Percentiles rank a stretch among this genome's conserved stretches.
Conservation (phyloP, 2,113 vertebrate genomes). For the Mohoua ochrocephala region DNA sequence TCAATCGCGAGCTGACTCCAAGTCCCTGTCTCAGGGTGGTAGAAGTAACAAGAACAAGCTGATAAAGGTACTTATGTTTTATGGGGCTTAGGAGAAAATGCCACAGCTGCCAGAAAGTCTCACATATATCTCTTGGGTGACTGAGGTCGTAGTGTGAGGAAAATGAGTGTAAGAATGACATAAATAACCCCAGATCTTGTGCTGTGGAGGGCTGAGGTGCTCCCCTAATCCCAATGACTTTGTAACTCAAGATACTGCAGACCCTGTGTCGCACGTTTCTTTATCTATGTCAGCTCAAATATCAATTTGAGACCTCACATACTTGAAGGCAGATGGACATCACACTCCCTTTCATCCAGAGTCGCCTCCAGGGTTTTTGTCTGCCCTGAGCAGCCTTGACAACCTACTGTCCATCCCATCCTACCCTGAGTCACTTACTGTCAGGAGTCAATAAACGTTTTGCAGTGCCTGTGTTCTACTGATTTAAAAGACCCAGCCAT, state of each 20-base stretch:
- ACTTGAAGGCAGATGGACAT: neutral
- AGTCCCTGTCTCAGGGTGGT: neutral
- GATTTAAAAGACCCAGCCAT: neutral
- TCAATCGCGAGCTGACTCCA: neutral
- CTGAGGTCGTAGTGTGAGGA: neutral
- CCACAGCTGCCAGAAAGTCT: neutral
- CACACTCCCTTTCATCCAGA: neutral
- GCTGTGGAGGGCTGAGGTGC: neutral
- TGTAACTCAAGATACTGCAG: neutral
- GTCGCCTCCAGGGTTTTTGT: neutral
- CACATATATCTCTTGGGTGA: neutral
- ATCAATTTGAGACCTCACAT: neutral
- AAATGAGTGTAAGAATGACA: neutral
- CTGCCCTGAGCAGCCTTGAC: conserved; percentile 8
- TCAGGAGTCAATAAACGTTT: conserved; percentile 45
- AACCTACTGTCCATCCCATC: neutral
- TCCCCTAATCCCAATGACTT: neutral
- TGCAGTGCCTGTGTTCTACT: neutral
- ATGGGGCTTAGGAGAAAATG: neutral
- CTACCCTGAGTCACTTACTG: neutral
- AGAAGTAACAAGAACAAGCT: neutral
- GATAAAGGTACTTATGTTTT: neutral
- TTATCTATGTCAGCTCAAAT: neutral
- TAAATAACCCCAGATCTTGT: neutral
- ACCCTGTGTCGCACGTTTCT: neutral